Evolutionary conservation across 2,113 vertebrate species (phyloP).

Genomic region (Stictonetta naevosa): DNA sequence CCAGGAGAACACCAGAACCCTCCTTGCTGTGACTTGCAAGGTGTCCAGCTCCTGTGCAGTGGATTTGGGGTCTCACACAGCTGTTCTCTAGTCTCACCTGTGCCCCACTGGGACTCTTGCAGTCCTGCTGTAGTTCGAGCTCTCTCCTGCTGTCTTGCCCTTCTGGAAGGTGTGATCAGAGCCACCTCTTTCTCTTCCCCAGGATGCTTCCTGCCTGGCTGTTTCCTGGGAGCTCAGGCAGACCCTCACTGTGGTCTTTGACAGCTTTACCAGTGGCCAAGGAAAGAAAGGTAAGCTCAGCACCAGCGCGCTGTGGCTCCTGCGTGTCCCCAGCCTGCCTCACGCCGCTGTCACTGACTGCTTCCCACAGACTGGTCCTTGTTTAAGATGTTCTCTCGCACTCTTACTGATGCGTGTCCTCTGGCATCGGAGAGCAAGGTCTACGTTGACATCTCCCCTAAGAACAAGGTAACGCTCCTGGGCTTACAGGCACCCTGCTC

Average conservation of each 20-base stretch:
- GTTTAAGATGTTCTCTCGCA: slow-evolving; percentile 97
- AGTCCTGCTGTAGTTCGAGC: background rate
- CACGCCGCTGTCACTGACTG: background rate
- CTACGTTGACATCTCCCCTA: slow-evolving; percentile 90
- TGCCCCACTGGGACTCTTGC: background rate
- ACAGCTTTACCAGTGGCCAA: slow-evolving; percentile 86
- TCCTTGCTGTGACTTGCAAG: background rate
- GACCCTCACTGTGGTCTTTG: slow-evolving; percentile 93
- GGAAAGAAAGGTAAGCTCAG: slow-evolving; percentile 86
- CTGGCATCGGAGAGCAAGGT: slow-evolving; percentile 92
- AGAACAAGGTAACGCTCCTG: slow-evolving; percentile 79
- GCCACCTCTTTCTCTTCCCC: background rate
- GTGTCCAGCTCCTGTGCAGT: background rate
- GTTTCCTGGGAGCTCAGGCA: slow-evolving; percentile 95
- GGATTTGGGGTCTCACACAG: background rate
- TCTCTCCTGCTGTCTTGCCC: background rate
- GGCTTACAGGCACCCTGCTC: background rate
- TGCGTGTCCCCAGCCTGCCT: accelerated
- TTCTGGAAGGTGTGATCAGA: background rate
- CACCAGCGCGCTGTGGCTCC: accelerated
- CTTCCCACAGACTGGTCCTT: slow-evolving; percentile 91
- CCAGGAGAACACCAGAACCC: background rate
- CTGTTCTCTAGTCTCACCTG: background rate
- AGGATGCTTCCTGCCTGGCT: slow-evolving; percentile 85
- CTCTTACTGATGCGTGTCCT: slow-evolving; percentile 92